Conservation (phyloP, 1,140 invertebrate genomes). For the Epicauta chinensis region DNA sequence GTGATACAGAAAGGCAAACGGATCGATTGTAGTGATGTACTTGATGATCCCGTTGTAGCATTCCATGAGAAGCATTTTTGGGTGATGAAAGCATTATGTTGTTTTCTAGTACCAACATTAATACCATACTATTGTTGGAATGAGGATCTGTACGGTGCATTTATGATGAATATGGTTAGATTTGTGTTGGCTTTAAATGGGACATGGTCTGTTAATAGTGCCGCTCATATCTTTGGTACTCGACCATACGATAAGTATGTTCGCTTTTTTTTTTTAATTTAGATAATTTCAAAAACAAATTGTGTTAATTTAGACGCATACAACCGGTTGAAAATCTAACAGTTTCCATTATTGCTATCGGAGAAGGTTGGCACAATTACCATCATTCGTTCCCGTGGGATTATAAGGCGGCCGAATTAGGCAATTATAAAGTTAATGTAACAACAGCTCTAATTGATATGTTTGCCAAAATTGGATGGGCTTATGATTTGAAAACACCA, state of each 20-base stretch:
- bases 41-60: slow-evolving; percentile 23
- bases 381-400: slow-evolving; percentile 89
- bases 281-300: background rate
- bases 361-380: slow-evolving; percentile 87
- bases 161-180: slow-evolving; percentile 51
- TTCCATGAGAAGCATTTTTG: slow-evolving; percentile 57
- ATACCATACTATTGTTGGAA: slow-evolving; percentile 49
- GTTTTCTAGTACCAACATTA: slow-evolving; percentile 60
- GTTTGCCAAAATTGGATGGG: slow-evolving; percentile 66
- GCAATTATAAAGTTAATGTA: slow-evolving; percentile 44
- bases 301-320: slow-evolving; percentile 49
- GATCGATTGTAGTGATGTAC: slow-evolving; percentile 59
- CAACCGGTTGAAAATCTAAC: slow-evolving; percentile 56
- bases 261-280: background rate
- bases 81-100: slow-evolving; percentile 61
- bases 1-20: slow-evolving; percentile 55
- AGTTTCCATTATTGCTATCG: slow-evolving; percentile 53
- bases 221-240: slow-evolving; percentile 71
- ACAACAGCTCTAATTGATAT: slow-evolving; percentile 63
- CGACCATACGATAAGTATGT: slow-evolving; percentile 59
- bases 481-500: slow-evolving; percentile 66
- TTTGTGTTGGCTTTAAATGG: slow-evolving; percentile 65
- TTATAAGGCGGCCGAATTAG: slow-evolving; percentile 66
- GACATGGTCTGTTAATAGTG: slow-evolving; percentile 87
- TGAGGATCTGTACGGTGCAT: slow-evolving; percentile 43